Conservation (phyloP, 2,888 invertebrate species). For the Antheraea yamamai region DNA sequence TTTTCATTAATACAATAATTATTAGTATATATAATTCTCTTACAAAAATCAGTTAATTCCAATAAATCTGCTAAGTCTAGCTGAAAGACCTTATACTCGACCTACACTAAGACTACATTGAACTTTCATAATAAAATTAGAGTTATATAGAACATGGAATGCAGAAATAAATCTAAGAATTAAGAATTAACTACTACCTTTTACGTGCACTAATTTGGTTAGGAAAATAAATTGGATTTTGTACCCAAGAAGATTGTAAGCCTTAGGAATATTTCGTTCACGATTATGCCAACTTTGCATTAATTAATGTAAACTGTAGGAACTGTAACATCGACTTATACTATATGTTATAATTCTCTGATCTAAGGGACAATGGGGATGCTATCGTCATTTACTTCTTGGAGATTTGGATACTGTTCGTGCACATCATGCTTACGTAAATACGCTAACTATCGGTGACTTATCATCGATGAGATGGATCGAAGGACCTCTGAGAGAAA, state of each 20-base stretch:
- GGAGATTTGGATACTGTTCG: slow-evolving; percentile 70
- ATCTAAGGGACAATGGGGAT: slow-evolving; percentile 85
- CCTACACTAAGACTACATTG: no score
- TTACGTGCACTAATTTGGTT: neutral
- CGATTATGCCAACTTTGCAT: neutral
- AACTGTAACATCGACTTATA: neutral
- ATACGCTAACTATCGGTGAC: slow-evolving; percentile 91
- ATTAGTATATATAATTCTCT: slow-evolving; percentile 1
- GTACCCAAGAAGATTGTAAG: neutral
- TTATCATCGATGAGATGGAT: slow-evolving; percentile 88
- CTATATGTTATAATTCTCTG: slow-evolving; percentile 24
- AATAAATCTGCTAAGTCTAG: neutral
- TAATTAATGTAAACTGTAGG: neutral
- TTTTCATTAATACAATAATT: slow-evolving; percentile 25
- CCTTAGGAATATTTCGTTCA: neutral
- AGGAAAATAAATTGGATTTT: neutral
- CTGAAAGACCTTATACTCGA: neutral
- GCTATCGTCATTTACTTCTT: slow-evolving; percentile 90
- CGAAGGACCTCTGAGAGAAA: slow-evolving; percentile 82
- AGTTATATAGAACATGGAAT: neutral
- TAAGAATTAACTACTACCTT: neutral
- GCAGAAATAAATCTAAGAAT: neutral
- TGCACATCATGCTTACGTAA: slow-evolving; percentile 88
- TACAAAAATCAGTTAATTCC: slow-evolving; percentile 9
- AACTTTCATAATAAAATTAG: neutral